Percentiles rank a stretch among this genome's conserved stretches.
Evolutionary conservation across 2,113 vertebrate genomes (phyloP).

Genomic region (Brienomyrus brachyistius): DNA sequence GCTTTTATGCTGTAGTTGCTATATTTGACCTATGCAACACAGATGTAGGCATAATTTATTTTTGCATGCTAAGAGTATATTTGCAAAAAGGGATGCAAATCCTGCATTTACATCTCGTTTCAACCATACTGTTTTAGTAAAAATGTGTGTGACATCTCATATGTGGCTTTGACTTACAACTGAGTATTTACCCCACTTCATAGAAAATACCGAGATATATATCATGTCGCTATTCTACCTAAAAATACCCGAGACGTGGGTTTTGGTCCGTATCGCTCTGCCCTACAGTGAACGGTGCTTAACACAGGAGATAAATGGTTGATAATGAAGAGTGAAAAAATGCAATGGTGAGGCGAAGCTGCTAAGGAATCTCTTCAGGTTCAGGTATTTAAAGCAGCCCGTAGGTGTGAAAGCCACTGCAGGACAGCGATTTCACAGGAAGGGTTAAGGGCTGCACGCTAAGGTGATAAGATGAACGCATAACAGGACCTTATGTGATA

Average conservation of each 20-base stretch:
- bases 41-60: neutral
- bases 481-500: neutral
- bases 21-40: neutral
- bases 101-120: neutral
- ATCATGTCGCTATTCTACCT: neutral
- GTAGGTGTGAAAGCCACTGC: conserved; percentile 34
- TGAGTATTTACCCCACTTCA: neutral
- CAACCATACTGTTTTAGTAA: neutral
- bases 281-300: neutral
- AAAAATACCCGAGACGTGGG: neutral
- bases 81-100: neutral
- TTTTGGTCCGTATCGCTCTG: neutral
- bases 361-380: conserved; percentile 28
- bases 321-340: conserved; percentile 43
- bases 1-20: neutral
- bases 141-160: neutral
- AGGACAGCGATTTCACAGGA: neutral
- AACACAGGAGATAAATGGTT: conserved; percentile 42
- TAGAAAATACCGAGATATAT: neutral
- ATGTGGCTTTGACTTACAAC: neutral
- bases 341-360: conserved; percentile 1
- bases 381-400: conserved; percentile 41
- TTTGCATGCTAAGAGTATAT: neutral
- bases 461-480: neutral
- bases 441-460: neutral